phyloP scores from a whole-genome alignment of 2,888 invertebrate genomes.

The Frankliniella intonsa region DNA sequence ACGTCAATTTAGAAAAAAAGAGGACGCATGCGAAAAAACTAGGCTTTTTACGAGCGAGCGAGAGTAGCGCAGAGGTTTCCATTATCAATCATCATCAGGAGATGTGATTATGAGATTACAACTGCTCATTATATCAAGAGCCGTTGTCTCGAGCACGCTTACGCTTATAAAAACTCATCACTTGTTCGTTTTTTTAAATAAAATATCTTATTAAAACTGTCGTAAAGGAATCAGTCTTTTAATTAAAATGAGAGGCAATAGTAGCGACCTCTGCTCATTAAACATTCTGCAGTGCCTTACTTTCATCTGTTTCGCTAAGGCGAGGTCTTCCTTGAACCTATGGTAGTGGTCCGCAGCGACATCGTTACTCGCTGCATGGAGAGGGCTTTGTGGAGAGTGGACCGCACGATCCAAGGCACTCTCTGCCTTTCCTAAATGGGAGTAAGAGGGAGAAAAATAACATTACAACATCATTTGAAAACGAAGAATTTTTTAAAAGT shows the following conservation, averaged over 20 bases:
- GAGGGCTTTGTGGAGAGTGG: not conserved
- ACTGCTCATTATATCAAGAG: too few relatives aligned
- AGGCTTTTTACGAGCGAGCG: not conserved
- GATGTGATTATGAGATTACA: too few relatives aligned
- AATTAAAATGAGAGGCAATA: too few relatives aligned
- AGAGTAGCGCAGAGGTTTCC: too few relatives aligned
- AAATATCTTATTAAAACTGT: too few relatives aligned
- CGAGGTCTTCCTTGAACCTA: not conserved
- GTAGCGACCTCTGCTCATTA: too few relatives aligned
- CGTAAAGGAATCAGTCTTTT: too few relatives aligned
- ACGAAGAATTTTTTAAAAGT: not conserved
- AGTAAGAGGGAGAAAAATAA: not conserved
- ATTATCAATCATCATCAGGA: too few relatives aligned
- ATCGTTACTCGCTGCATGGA: not conserved
- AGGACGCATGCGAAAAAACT: not conserved
- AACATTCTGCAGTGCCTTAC: too few relatives aligned
- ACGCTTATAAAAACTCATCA: too few relatives aligned
- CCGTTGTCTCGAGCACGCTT: not conserved
- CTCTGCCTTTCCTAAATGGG: not conserved
- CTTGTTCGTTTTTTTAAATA: too few relatives aligned
- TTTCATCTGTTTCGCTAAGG: not conserved
- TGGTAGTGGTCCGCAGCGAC: not conserved
- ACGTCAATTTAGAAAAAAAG: too few relatives aligned
- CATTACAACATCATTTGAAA: not conserved
- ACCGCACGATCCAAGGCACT: not conserved